A percentile compares a stretch with the other conserved stretches of the same genome.
Evolutionary conservation across 2,797 vertebrate species (phyloP).

Genomic region (Tolypeutes matacus): DNA sequence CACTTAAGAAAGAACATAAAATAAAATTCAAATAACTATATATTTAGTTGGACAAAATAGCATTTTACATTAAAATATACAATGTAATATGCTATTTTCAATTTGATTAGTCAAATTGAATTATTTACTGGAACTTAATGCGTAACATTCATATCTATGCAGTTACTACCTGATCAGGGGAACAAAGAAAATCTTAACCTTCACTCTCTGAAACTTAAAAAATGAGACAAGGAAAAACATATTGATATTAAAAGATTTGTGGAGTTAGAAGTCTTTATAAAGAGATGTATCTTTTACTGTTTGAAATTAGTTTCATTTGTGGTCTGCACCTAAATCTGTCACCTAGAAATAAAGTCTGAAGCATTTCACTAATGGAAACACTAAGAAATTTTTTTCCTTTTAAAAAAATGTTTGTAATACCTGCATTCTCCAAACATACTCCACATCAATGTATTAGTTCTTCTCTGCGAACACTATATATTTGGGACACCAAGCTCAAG

Average conservation of each 20-base stretch:
- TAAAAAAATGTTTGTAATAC: background rate
- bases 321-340: background rate
- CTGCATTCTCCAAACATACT: conserved; percentile 41
- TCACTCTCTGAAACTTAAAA: conserved; percentile 29
- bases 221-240: background rate
- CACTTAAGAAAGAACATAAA: conserved; percentile 50
- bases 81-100: conserved; percentile 50
- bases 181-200: conserved; percentile 58
- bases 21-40: conserved; percentile 66
- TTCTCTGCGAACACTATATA: background rate
- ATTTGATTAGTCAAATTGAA: conserved; percentile 41
- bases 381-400: background rate
- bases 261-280: background rate
- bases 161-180: conserved; percentile 38
- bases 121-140: conserved; percentile 50
- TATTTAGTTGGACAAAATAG: conserved; percentile 63
- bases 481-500: conserved; percentile 29
- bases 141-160: conserved; percentile 7
- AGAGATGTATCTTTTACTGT: background rate
- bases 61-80: conserved; percentile 32
- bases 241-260: background rate
- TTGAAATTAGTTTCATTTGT: conserved; percentile 43
- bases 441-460: conserved; percentile 20
- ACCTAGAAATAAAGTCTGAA: conserved; percentile 56
- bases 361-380: background rate